Conservation (phyloP, 1,140 invertebrate species). For the Samia ricini region DNA sequence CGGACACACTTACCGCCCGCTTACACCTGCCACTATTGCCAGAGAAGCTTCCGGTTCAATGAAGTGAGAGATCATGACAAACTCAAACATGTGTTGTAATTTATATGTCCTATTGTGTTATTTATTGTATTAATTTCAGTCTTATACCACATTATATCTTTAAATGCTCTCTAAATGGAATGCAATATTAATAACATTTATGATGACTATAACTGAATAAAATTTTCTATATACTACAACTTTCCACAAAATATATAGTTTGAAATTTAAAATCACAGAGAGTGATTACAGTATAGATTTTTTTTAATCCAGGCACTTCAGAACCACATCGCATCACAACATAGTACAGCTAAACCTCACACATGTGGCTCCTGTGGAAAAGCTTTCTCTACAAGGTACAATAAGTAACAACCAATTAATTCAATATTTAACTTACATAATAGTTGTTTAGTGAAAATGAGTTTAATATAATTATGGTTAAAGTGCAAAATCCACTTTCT, state of each 20-base stretch:
- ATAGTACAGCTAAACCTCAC: conserved; percentile 80
- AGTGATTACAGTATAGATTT: not conserved
- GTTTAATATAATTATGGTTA: too few species aligned
- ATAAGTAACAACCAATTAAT: not conserved
- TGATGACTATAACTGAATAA: too few species aligned
- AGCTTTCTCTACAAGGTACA: conserved; percentile 74
- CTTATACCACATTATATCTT: too few species aligned
- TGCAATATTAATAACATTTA: too few species aligned
- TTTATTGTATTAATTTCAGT: too few species aligned
- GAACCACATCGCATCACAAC: conserved; percentile 45
- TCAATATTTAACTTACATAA: not conserved
- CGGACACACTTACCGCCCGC: conserved; percentile 25
- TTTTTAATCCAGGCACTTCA: conserved; percentile 22
- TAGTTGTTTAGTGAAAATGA: not conserved
- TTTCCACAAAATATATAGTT: too few species aligned
- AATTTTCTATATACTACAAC: too few species aligned
- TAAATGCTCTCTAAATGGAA: too few species aligned
- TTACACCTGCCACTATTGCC: conserved; percentile 27
- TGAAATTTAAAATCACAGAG: too few species aligned
- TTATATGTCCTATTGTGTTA: too few species aligned
- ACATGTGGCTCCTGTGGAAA: conserved; percentile 79
- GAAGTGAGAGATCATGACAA: conserved; percentile 17
- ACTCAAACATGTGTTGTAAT: too few species aligned
- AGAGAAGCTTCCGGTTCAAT: conserved; percentile 26
- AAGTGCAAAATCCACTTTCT: too few species aligned